Conservation (phyloP, 2,113 vertebrate species). For the Pardalotus punctatus region DNA sequence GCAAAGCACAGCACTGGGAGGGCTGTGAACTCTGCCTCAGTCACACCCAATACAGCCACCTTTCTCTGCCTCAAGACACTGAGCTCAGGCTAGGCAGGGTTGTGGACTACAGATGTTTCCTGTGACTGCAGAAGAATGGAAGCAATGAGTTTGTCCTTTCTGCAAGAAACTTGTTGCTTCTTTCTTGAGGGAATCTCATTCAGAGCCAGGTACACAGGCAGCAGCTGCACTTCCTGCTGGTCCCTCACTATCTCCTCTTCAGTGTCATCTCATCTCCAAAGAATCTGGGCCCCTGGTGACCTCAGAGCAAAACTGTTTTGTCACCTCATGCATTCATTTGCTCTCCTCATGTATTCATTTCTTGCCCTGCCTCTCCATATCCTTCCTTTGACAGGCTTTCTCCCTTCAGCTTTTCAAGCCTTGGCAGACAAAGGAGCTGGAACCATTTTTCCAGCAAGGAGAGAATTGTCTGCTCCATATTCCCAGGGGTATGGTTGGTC, state of each 20-base stretch:
- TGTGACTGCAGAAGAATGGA: neutral
- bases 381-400: neutral
- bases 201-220: neutral
- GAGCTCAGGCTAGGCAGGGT: neutral
- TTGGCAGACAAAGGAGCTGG: neutral
- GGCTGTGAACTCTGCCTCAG: no score
- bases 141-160: neutral
- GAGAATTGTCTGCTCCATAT: neutral
- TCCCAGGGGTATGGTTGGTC: neutral
- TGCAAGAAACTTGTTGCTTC: neutral
- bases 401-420: neutral
- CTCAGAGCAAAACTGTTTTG: neutral
- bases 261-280: neutral
- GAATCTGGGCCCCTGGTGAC: neutral
- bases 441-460: neutral
- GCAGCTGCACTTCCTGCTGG: neutral
- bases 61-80: neutral
- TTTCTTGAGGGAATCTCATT: neutral
- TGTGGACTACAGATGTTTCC: neutral
- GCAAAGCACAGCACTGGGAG: no score
- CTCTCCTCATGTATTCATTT: neutral
- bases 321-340: no score
- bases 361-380: neutral
- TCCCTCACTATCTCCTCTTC: neutral
- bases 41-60: neutral